phyloP scores from a whole-genome alignment of 2,113 vertebrate genomes.

The Picathartes gymnocephalus region DNA sequence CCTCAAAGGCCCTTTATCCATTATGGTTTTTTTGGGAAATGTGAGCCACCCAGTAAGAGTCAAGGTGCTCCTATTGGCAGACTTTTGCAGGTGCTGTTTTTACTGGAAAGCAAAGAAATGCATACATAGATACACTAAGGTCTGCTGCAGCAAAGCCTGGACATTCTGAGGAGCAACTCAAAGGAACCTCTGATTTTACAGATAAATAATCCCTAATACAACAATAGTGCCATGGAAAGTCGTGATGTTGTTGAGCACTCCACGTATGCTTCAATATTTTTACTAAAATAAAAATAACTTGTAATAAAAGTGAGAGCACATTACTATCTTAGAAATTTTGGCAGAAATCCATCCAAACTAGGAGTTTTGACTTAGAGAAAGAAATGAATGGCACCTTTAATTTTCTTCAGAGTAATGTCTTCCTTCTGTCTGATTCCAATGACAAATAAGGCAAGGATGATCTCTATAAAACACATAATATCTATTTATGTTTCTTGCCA shows the following conservation, averaged over 20 bases:
- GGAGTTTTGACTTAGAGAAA: background rate
- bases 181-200: background rate
- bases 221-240: background rate
- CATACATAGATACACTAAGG: background rate
- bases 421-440: background rate
- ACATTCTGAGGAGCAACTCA: background rate
- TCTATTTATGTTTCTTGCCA: background rate
- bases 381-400: slow-evolving; percentile 11
- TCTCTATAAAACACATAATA: background rate
- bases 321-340: background rate
- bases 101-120: background rate
- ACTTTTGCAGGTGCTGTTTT: background rate
- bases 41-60: background rate
- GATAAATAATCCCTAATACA: background rate
- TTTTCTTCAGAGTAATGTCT: background rate
- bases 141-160: background rate
- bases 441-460: background rate
- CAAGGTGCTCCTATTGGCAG: background rate
- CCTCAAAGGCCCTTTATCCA: background rate
- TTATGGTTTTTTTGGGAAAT: background rate
- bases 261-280: background rate
- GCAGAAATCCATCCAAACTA: background rate
- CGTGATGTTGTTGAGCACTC: background rate
- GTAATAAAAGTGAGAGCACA: background rate
- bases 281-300: too few species aligned